A percentile compares a stretch with the other conserved stretches of the same genome.
phyloP scores from a whole-genome alignment of 2,797 vertebrate species.

The Sandelia bainsii region DNA sequence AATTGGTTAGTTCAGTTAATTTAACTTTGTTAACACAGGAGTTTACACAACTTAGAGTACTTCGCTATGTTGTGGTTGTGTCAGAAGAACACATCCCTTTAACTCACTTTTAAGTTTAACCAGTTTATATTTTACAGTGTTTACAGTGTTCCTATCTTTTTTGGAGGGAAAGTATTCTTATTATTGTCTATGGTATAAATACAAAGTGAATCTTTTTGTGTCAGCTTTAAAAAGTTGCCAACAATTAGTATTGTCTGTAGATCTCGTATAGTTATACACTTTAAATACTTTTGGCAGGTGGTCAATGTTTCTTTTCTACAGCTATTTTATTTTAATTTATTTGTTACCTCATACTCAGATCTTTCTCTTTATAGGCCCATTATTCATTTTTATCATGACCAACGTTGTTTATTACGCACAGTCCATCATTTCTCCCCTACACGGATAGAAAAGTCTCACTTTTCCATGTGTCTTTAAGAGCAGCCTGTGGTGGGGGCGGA shows the following conservation, averaged over 20 bases:
- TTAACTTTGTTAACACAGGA: too few relatives aligned
- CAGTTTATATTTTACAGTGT: too few relatives aligned
- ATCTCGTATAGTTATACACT: background rate
- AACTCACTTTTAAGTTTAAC: too few relatives aligned
- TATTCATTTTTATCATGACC: background rate
- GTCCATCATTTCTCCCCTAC: background rate
- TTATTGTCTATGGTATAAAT: too few relatives aligned
- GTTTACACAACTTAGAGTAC: too few relatives aligned
- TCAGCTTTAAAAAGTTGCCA: too few relatives aligned
- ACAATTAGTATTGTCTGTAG: background rate
- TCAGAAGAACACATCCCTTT: too few relatives aligned
- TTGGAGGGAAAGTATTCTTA: too few relatives aligned
- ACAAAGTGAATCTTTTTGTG: too few relatives aligned
- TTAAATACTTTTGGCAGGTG: background rate
- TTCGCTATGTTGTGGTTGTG: too few relatives aligned
- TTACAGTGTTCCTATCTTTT: too few relatives aligned
- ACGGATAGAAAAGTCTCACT: background rate
- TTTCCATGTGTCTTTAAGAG: slow-evolving; percentile 77
- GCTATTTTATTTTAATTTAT: background rate
- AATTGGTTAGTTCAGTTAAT: too few relatives aligned
- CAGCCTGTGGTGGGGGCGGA: slow-evolving; percentile 23
- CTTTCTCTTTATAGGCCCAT: background rate
- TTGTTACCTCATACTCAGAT: background rate
- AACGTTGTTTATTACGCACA: background rate
- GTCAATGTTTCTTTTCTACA: background rate